Conservation (phyloP, 2,888 invertebrate species). For the Elgonia sp. region DNA sequence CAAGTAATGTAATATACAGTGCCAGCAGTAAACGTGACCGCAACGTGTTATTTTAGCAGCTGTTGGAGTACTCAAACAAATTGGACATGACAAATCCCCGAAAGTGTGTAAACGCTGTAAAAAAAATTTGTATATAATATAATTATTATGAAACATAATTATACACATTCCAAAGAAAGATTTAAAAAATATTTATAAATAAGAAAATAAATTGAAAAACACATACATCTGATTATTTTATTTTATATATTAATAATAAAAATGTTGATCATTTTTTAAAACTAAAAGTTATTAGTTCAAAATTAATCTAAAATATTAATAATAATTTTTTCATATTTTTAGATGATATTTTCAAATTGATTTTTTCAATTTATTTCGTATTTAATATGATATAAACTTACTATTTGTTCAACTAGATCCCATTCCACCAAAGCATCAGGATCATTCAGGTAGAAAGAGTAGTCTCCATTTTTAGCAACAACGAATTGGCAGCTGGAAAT, state of each 20-base stretch:
- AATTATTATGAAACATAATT: not conserved
- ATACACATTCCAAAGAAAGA: no score
- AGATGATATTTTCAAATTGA: not conserved
- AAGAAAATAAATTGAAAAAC: no score
- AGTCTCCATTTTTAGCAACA: slow-evolving; percentile 94
- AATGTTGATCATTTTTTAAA: no score
- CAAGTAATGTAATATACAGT: slow-evolving; percentile 97
- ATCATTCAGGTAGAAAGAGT: slow-evolving; percentile 92
- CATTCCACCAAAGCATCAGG: slow-evolving; percentile 97
- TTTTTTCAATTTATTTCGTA: not conserved
- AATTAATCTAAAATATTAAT: no score
- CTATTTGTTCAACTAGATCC: slow-evolving; percentile 97
- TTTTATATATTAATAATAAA: no score
- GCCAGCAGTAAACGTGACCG: slow-evolving; percentile 98
- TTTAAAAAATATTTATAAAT: no score
- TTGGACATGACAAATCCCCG: slow-evolving; percentile 94
- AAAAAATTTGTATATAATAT: slow-evolving; percentile 30
- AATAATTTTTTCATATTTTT: no score
- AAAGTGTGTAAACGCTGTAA: slow-evolving; percentile 89
- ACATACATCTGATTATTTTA: no score
- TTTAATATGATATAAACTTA: slow-evolving; percentile 86
- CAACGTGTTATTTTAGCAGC: slow-evolving; percentile 97
- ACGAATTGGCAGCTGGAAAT: slow-evolving; percentile 96
- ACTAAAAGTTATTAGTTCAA: no score
- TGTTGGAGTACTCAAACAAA: slow-evolving; percentile 95